Percentiles rank a stretch among this genome's conserved stretches.
These are phyloP conservation scores for Drosophila ficusphila DNA, from an alignment of 1,140 invertebrate genomes.

Conservation along the genomic window DNA sequence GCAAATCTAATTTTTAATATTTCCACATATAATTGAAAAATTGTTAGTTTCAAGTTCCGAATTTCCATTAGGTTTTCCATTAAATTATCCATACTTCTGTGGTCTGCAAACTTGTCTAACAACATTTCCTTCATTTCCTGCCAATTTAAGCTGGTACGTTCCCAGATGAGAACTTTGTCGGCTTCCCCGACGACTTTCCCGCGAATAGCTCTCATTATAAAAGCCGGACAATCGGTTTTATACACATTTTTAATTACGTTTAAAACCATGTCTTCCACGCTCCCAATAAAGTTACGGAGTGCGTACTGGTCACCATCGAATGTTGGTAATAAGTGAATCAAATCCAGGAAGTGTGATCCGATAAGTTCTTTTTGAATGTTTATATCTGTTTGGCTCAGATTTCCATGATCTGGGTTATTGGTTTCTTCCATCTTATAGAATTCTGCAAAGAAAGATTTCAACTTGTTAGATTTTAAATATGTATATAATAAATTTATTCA, in stretches of 20 bases:
- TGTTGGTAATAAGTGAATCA: neutral
- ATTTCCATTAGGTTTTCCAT: neutral
- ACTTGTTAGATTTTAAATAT: no score
- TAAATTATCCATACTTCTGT: neutral
- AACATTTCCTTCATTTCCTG: neutral
- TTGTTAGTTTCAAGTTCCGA: neutral
- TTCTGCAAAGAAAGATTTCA: no score
- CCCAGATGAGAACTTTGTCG: neutral
- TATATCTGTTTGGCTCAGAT: no score
- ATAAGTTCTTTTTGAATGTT: neutral
- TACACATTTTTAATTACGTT: neutral
- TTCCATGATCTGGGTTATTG: no score
- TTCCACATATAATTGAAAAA: neutral
- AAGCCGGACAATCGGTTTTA: neutral
- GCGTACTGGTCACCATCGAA: neutral
- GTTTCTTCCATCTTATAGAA: no score
- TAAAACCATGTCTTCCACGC: neutral
- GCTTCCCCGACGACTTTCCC: neutral
- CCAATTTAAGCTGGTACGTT: neutral
- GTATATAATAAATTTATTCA: no score
- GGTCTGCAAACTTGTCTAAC: neutral
- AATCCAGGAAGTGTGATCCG: neutral
- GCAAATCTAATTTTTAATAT: neutral
- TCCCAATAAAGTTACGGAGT: neutral
- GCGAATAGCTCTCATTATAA: neutral